These are phyloP conservation scores for Cryptoprocta ferox DNA, from an alignment of 2,797 vertebrate species.

Conservation along the genomic window DNA sequence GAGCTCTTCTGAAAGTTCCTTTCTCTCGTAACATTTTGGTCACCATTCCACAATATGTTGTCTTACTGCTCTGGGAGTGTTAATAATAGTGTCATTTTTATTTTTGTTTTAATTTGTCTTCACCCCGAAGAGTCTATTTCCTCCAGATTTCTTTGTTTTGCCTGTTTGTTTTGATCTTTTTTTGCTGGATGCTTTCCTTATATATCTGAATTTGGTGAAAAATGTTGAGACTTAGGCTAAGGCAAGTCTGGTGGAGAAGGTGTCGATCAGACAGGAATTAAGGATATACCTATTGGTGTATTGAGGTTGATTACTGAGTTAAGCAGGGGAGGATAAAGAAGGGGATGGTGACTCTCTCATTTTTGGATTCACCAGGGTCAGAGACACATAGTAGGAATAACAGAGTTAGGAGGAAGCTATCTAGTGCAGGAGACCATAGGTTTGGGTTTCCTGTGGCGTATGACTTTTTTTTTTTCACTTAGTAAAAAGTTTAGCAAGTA, in stretches of 20 bases:
- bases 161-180: constrained; percentile 31
- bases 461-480: not conserved
- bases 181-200: not conserved
- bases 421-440: not conserved
- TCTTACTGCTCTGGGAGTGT: constrained; percentile 20
- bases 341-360: not conserved
- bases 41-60: not conserved
- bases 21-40: constrained; percentile 35
- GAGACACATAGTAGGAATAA: not conserved
- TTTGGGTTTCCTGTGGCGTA: not conserved
- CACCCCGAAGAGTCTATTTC: not conserved
- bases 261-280: too few relatives aligned
- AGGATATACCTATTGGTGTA: not conserved
- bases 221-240: not conserved
- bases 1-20: not conserved
- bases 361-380: not conserved
- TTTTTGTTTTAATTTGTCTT: not conserved
- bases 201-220: not conserved
- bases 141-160: not conserved
- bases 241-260: not conserved
- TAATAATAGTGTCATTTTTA: not conserved
- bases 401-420: not conserved
- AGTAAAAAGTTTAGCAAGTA: not conserved
- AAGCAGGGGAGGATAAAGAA: not conserved
- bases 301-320: not conserved